A percentile compares a stretch with the other conserved stretches of the same genome.
phyloP scores from a whole-genome alignment of 1,140 invertebrate species.

The Philotrypesis tridentata region DNA sequence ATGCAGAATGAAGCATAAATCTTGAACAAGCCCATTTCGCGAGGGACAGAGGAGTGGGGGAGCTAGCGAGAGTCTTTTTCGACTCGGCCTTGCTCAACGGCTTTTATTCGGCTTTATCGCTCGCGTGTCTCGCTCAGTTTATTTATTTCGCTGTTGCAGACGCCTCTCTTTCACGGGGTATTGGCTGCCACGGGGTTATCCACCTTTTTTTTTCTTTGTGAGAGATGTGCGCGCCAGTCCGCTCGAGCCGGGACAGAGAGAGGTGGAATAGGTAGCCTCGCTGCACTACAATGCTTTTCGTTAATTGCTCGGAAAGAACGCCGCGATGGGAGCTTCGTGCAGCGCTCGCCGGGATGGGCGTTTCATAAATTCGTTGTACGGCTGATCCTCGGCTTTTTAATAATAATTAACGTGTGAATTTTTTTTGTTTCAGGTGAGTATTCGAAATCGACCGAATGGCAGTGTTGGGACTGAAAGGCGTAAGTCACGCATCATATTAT shows the following conservation, averaged over 20 bases:
- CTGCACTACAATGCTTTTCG: not conserved
- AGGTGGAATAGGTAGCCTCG: too few relatives aligned
- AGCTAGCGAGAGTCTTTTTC: not conserved
- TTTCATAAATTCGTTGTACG: too few relatives aligned
- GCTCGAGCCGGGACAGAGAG: not conserved
- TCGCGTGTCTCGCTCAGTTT: not conserved
- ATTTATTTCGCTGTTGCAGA: not conserved
- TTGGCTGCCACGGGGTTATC: too few relatives aligned
- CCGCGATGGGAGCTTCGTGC: not conserved
- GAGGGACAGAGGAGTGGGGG: not conserved
- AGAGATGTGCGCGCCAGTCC: not conserved
- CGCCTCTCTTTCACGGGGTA: not conserved
- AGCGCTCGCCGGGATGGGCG: too few relatives aligned
- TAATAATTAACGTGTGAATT: too few relatives aligned
- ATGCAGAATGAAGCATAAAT: slow-evolving; percentile 8
- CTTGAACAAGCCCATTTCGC: slow-evolving; percentile 9
- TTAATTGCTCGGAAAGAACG: not conserved
- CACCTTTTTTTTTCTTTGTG: not conserved
- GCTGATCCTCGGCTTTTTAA: too few relatives aligned
- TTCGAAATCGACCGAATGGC: not conserved
- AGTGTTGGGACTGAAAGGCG: too few relatives aligned
- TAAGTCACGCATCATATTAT: too few relatives aligned
- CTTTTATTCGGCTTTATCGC: not conserved
- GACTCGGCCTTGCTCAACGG: not conserved
- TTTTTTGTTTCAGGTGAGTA: not conserved